A percentile compares a stretch with the other conserved stretches of the same genome.
Conservation (phyloP, 2,888 invertebrate genomes). For the Drosophila ezoana region DNA sequence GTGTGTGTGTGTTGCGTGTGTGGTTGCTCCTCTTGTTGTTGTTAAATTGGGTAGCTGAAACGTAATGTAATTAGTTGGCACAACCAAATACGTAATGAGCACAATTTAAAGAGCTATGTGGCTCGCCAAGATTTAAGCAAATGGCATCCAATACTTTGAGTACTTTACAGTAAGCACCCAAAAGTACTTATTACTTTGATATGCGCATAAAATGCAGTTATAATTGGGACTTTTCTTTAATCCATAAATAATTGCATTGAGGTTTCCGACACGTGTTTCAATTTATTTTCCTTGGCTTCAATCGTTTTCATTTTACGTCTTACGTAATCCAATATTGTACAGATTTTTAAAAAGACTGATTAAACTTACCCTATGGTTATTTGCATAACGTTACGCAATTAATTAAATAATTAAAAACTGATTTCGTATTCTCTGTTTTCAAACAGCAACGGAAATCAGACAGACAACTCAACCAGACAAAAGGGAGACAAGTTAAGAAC, state of each 20-base stretch:
- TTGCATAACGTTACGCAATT: constrained; percentile 70
- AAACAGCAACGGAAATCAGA: constrained; percentile 29
- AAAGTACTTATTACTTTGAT: constrained; percentile 2
- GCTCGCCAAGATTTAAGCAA: constrained; percentile 11
- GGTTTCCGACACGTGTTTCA: constrained; percentile 11
- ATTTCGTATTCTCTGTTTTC: constrained; percentile 57
- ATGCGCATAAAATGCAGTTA: constrained; percentile 1
- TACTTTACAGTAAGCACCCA: background rate
- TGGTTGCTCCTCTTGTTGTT: constrained; percentile 8
- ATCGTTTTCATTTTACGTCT: background rate
- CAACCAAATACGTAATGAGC: constrained; percentile 30
- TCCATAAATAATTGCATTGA: constrained; percentile 28
- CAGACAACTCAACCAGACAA: constrained; percentile 36
- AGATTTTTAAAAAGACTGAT: constrained; percentile 6
- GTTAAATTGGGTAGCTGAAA: constrained; percentile 16
- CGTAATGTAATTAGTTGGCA: constrained; percentile 44
- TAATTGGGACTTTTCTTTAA: constrained; percentile 16
- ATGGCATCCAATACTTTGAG: background rate
- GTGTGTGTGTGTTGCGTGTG: constrained; percentile 5
- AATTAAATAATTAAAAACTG: constrained; percentile 74
- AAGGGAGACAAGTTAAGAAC: constrained; percentile 37
- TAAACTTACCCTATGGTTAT: constrained; percentile 27
- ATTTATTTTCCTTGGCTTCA: background rate
- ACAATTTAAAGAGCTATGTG: constrained; percentile 41
- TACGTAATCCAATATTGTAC: constrained; percentile 2